Percentiles rank a stretch among this genome's conserved stretches.
These are phyloP conservation scores for Dromius quadrimaculatus DNA, from an alignment of 2,888 invertebrate genomes.

Conservation along the genomic window DNA sequence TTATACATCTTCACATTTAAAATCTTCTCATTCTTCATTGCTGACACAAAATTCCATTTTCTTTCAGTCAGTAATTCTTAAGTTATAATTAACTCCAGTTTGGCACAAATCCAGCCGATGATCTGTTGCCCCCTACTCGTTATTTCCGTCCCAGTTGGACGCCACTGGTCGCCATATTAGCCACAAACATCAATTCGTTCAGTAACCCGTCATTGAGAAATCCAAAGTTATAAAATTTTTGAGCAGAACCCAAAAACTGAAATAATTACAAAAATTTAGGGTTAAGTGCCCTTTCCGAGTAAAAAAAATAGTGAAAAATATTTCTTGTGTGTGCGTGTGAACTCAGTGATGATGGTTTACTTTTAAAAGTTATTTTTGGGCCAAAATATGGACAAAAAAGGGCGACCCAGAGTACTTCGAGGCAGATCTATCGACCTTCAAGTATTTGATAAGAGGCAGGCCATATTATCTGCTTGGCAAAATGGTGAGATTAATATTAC, in stretches of 20 bases:
- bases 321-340: neutral
- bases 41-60: neutral
- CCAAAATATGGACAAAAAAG: constrained; percentile 54
- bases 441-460: constrained; percentile 68
- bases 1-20: too few relatives aligned
- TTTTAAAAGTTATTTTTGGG: neutral
- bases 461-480: constrained; percentile 68
- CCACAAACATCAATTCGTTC: constrained; percentile 4
- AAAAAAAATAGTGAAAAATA: too few relatives aligned
- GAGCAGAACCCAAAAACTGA: neutral
- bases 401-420: constrained; percentile 63
- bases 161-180: constrained; percentile 9
- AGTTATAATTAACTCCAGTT: constrained; percentile 1
- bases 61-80: neutral
- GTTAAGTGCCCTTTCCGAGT: neutral
- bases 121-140: neutral
- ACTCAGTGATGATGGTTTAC: neutral
- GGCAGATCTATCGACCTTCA: constrained; percentile 66
- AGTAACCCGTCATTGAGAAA: constrained; percentile 2
- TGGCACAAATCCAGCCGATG: neutral
- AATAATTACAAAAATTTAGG: neutral
- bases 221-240: neutral
- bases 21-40: neutral
- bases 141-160: neutral
- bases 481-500: constrained; percentile 65